phyloP scores from a whole-genome alignment of 2,113 vertebrate genomes.

The Mixornis gularis region DNA sequence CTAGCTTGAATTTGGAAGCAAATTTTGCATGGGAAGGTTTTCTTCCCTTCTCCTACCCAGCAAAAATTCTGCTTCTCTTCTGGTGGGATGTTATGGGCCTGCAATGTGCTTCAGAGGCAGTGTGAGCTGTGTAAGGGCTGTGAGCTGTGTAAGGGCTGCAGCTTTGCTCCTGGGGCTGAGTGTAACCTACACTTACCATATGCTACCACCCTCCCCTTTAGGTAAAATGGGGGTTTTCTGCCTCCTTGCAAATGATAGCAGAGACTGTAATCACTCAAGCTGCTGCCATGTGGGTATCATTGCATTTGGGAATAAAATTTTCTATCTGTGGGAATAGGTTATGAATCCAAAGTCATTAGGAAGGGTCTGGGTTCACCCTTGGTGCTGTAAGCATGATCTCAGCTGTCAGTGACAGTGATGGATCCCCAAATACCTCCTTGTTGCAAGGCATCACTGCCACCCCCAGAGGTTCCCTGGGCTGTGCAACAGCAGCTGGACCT shows the following conservation, averaged over 20 bases:
- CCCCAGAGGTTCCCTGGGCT: background rate
- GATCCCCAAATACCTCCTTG: background rate
- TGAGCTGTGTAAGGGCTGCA: background rate
- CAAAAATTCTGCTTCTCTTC: background rate
- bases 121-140: background rate
- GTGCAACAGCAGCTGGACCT: background rate
- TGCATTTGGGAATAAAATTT: constrained; percentile 8
- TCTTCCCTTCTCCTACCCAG: background rate
- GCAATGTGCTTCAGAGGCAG: rapidly evolving
- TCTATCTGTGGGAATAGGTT: background rate
- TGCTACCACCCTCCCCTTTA: background rate
- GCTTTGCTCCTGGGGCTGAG: background rate
- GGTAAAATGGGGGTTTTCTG: background rate
- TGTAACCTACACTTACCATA: background rate
- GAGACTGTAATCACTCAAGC: background rate
- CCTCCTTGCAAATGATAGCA: background rate
- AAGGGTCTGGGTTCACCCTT: background rate
- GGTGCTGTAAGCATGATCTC: background rate
- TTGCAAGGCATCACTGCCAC: background rate
- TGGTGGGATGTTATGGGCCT: rapidly evolving
- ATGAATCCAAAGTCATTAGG: background rate
- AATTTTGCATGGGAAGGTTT: background rate
- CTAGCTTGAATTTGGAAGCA: background rate
- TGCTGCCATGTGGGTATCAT: background rate
- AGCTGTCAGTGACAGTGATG: background rate